Base-by-base conservation (phyloP, 2,797 vertebrate genomes). In the Pseudomugil tenellus region DNA sequence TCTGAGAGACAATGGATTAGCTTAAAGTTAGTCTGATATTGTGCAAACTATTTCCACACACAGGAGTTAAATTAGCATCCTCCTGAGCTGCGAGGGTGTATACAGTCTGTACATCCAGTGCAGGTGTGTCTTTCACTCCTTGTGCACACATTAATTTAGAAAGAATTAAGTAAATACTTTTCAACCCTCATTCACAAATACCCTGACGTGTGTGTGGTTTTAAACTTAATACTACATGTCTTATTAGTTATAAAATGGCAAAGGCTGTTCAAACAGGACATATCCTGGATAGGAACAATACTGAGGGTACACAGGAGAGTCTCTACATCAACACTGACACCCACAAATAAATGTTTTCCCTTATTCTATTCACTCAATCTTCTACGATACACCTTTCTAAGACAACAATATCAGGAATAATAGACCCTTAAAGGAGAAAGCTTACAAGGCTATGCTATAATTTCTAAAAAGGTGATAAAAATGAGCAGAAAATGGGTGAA, bases 251-350 rank as follows among this genome's bases (percentile, higher is more conserved):
- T 17, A 32, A 17, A 19, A 67, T 43, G 73, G 60, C 3, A 32
- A n/a, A 48, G 63, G 66, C 67, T 82, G 58, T 79, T 85, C 70
- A 87, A 90, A 91, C 79, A 87, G 63, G 74, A 77, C 79, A 85
- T 53, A 84, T 89, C 88, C 89, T 80, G 86, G 74, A 87, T 48
- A 3, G 56, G 48, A 74, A 64, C 52, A 77, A 64, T n/a, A 51
- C 39, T 60, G 49, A 7, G 48, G 26, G 23, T 11, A 2, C 29
- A 14, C 43, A 78, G 25, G 58, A 83, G 78, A 60, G 54, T 14
- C 63, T 81, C 59, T 75, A 39, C 29, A 41, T 70, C 53, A 80
- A 78, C 70, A 78, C 8, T 9, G 14, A n/a, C 28, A 12, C 23
- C 41, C 70, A 46, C 10, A 23, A 49, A 1, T 21, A 46, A 17